These are phyloP conservation scores for Drosophila nebulosa DNA, from an alignment of 1,140 invertebrate species.

Conservation along the genomic window DNA sequence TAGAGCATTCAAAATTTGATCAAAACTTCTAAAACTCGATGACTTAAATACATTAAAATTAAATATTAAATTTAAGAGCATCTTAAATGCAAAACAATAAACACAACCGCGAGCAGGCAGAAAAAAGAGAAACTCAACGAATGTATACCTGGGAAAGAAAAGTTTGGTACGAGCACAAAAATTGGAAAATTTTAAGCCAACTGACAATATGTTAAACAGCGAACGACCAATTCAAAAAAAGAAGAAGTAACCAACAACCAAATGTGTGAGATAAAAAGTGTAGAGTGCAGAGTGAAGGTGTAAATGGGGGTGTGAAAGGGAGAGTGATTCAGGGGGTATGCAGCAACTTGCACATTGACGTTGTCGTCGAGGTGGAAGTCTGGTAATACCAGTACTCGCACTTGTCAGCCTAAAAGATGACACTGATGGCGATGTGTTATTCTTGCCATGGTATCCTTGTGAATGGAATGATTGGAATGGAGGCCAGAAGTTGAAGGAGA, in stretches of 20 bases:
- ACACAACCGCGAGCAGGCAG: constrained; percentile 23
- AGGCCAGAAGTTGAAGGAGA: constrained; percentile 18
- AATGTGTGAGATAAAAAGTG: constrained; percentile 24
- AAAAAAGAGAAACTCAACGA: not conserved
- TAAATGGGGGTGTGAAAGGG: not conserved
- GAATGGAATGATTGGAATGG: constrained; percentile 1
- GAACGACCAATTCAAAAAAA: constrained; percentile 18
- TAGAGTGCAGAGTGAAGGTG: not conserved
- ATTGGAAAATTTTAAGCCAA: constrained; percentile 34
- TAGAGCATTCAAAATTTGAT: not conserved
- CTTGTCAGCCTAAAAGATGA: constrained; percentile 76
- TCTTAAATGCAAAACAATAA: constrained; percentile 63
- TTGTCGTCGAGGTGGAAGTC: constrained; percentile 54
- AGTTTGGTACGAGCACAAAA: constrained; percentile 28
- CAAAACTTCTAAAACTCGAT: constrained; percentile 7
- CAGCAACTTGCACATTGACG: constrained; percentile 18
- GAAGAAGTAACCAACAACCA: constrained; percentile 27
- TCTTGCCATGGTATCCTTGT: constrained; percentile 31
- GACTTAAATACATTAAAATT: constrained; percentile 60
- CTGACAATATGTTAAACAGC: constrained; percentile 57
- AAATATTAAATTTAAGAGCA: constrained; percentile 74
- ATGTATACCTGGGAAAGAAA: constrained; percentile 25
- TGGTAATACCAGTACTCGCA: constrained; percentile 70
- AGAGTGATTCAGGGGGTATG: not conserved
- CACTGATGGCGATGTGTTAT: constrained; percentile 69